Percentiles rank a stretch among this genome's conserved stretches.
Conservation (phyloP, 2,113 vertebrate species). For the Leiothrix lutea region DNA sequence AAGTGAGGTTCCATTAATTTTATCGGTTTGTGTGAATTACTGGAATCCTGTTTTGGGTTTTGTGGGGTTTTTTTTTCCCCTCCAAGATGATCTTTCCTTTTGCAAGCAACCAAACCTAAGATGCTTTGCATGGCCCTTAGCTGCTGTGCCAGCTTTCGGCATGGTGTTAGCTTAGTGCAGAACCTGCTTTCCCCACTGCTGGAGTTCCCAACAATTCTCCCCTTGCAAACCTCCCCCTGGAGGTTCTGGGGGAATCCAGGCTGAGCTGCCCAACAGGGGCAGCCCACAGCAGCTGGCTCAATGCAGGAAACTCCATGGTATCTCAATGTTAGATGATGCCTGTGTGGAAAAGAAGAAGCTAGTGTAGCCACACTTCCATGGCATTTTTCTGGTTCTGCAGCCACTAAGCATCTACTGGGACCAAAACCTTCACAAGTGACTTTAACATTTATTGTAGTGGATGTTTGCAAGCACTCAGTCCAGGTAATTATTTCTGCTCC, state of each 20-base stretch:
- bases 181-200: background rate
- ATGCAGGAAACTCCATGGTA: accelerated
- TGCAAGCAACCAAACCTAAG: background rate
- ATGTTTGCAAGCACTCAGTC: background rate
- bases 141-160: background rate
- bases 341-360: background rate
- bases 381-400: background rate
- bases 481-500: background rate
- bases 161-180: background rate
- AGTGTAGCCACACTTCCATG: background rate
- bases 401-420: background rate
- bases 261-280: background rate
- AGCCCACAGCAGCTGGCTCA: background rate
- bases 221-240: background rate
- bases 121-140: background rate
- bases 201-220: background rate
- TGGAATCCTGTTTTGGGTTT: background rate
- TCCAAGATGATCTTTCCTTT: background rate
- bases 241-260: background rate
- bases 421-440: background rate
- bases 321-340: background rate
- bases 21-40: background rate
- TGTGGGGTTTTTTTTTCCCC: accelerated
- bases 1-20: background rate
- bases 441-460: background rate